Conservation (phyloP, 2,113 vertebrate genomes). For the Phainopepla nitens region DNA sequence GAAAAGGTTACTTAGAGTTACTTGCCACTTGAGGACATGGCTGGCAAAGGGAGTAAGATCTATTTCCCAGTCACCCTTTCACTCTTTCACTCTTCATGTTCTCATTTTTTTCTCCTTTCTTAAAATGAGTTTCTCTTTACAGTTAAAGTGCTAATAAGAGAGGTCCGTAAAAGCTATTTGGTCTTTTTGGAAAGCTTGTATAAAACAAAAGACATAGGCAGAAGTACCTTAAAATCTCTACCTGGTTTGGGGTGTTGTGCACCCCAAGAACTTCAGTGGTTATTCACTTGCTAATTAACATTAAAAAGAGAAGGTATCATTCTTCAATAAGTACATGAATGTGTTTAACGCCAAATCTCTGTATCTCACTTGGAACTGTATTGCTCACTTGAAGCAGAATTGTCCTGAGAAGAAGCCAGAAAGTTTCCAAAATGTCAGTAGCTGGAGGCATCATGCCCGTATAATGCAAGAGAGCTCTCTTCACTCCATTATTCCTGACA, state of each 20-base stretch:
- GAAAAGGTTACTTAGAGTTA: neutral
- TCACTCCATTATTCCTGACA: neutral
- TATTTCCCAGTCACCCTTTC: neutral
- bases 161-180: neutral
- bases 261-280: neutral
- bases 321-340: neutral
- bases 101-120: neutral
- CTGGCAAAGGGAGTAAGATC: neutral
- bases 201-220: neutral
- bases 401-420: neutral
- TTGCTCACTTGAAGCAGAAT: neutral
- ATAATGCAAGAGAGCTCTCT: neutral
- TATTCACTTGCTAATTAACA: neutral
- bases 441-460: neutral
- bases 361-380: neutral
- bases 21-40: neutral
- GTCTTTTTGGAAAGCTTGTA: neutral
- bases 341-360: neutral
- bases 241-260: neutral
- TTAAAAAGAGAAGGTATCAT: neutral
- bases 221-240: neutral
- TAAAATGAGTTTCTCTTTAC: neutral
- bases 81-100: neutral
- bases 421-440: neutral
- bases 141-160: neutral